phyloP scores from a whole-genome alignment of 2,797 vertebrate genomes.

The Syngnathus rostellatus region DNA sequence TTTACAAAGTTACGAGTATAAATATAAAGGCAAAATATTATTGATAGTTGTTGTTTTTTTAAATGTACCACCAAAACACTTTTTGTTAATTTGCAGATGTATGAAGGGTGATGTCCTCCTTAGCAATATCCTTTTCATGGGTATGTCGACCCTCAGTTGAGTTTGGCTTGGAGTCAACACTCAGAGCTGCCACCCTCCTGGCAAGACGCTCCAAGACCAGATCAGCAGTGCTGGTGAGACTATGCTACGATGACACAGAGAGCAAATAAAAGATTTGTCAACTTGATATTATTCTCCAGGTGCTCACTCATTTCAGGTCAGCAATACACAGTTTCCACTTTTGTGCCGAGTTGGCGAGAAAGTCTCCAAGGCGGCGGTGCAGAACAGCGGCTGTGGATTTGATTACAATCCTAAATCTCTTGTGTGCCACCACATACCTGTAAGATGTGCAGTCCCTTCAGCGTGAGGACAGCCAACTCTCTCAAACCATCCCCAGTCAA shows the following conservation, averaged over 20 bases:
- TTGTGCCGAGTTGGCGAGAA: neutral
- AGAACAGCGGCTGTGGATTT: neutral
- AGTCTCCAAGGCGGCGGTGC: neutral
- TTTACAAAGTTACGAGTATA: no score
- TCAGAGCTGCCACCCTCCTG: slow-evolving; percentile 41
- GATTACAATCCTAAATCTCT: neutral
- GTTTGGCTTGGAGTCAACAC: slow-evolving; percentile 24
- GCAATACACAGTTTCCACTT: neutral
- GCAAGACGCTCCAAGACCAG: slow-evolving; percentile 62
- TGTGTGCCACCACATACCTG: slow-evolving; percentile 66
- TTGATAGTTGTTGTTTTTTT: neutral
- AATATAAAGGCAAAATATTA: neutral
- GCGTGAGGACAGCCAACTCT: slow-evolving; percentile 81
- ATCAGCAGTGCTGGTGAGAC: slow-evolving; percentile 60
- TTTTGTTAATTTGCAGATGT: slow-evolving; percentile 16
- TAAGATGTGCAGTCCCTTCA: slow-evolving; percentile 84
- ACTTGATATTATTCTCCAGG: neutral
- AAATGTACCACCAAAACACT: neutral
- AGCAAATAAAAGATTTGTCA: neutral
- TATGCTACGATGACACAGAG: slow-evolving; percentile 54
- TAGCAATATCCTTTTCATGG: slow-evolving; percentile 14
- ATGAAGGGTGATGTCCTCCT: slow-evolving; percentile 11
- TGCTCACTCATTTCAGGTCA: slow-evolving; percentile 28
- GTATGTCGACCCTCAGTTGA: slow-evolving; percentile 17
- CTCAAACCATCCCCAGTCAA: slow-evolving; percentile 79